Evolutionary conservation across 2,888 invertebrate species (phyloP).

Genomic region (Tachystola acroxantha): DNA sequence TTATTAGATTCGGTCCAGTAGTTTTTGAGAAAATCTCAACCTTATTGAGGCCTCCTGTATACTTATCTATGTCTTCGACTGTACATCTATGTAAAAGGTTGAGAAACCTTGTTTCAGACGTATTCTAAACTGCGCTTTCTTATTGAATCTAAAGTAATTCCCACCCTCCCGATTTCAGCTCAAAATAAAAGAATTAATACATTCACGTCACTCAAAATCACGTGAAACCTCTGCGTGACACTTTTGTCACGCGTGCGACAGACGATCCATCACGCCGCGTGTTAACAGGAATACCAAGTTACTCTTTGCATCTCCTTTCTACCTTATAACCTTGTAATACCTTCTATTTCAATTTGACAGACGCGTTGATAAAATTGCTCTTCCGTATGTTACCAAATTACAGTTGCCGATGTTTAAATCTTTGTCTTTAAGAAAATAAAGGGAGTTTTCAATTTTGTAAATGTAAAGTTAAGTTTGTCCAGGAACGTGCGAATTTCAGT

Average conservation of each 20-base stretch:
- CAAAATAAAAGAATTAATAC: conserved; percentile 44
- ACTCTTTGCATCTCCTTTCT: conserved; percentile 5
- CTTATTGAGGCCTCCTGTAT: too few relatives aligned
- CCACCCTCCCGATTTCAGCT: conserved; percentile 7
- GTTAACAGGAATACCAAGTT: conserved; percentile 41
- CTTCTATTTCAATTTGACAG: conserved; percentile 16
- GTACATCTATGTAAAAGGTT: too few relatives aligned
- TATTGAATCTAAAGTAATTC: too few relatives aligned
- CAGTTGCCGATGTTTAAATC: conserved; percentile 2
- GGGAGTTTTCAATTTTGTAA: neutral
- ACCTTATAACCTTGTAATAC: conserved; percentile 14
- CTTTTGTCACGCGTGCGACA: conserved; percentile 58
- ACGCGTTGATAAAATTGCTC: conserved; percentile 15
- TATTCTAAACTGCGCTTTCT: too few relatives aligned
- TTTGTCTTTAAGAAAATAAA: neutral
- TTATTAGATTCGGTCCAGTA: too few relatives aligned
- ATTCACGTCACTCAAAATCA: conserved; percentile 43
- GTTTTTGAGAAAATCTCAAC: too few relatives aligned
- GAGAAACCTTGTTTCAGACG: too few relatives aligned
- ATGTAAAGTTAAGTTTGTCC: conserved; percentile 1
- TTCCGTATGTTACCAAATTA: conserved; percentile 24
- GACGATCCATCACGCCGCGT: conserved; percentile 64
- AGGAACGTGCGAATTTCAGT: conserved; percentile 8
- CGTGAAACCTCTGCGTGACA: conserved; percentile 59
- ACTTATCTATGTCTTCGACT: too few relatives aligned